Conservation (phyloP, 2,888 invertebrate species). For the Anoplius nigerrimus region DNA sequence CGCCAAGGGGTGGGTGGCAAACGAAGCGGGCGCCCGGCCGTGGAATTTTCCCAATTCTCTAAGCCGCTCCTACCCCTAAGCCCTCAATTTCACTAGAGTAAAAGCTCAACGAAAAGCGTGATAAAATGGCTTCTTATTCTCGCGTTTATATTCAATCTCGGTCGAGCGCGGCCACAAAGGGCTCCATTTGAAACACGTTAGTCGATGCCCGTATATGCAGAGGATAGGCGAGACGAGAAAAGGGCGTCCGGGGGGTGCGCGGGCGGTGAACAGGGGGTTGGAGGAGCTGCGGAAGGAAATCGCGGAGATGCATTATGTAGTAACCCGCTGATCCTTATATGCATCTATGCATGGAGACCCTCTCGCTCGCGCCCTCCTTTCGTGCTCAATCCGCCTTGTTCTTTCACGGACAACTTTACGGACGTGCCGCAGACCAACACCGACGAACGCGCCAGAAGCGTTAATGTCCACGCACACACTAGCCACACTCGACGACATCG, state of each 20-base stretch:
- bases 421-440: constrained; percentile 31
- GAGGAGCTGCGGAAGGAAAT: constrained; percentile 41
- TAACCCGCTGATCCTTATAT: constrained; percentile 68
- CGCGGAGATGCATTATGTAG: constrained; percentile 71
- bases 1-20: constrained; percentile 36
- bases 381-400: too few species aligned
- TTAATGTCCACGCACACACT: constrained; percentile 31
- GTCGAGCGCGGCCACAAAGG: constrained; percentile 63
- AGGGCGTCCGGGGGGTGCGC: not conserved
- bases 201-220: constrained; percentile 52
- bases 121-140: constrained; percentile 74
- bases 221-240: constrained; percentile 18
- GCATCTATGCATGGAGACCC: constrained; percentile 66
- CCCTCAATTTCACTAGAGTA: constrained; percentile 73
- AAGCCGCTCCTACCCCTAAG: constrained; percentile 62
- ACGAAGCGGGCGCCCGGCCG: constrained; percentile 29
- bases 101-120: constrained; percentile 69
- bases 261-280: too few species aligned
- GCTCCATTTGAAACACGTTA: constrained; percentile 73
- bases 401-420: constrained; percentile 35
- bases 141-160: constrained; percentile 74
- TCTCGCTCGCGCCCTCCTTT: constrained; percentile 17
- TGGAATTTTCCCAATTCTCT: constrained; percentile 61
- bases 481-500: not conserved
- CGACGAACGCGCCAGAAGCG: constrained; percentile 28